Evolutionary conservation across 2,797 vertebrate genomes (phyloP), one percentile per base, ranked within the genome.

Genomic region (Enteromius anoplus): DNA sequence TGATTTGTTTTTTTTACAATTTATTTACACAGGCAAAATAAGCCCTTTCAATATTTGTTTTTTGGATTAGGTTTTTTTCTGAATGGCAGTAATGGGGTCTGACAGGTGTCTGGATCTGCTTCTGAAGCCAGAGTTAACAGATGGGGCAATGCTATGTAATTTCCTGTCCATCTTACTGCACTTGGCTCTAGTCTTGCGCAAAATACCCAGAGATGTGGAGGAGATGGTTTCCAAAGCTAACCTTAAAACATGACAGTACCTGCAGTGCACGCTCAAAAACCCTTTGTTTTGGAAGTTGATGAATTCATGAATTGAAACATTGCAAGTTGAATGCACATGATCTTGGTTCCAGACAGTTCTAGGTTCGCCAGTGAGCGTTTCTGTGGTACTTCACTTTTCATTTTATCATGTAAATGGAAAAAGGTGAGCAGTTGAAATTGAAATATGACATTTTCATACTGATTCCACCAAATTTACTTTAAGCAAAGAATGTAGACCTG

Each of bases 131-230:
- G 26, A 72, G 88, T 81, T 85, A 78, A 84, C 53, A 70, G 68
- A 51, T 81, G n/a, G 80, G 83, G 45, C 84, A 77, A 71, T 55
- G 34, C 60, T 86, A 37, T 83, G 85, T 82, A 69, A 86, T 88
- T 85, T 88, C 81, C 83, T 85, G 86, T 86, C 26, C 55, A 51
- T 78, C 42, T 66, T 72, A 32, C 45, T 34, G 78, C 23, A 3
- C n/a, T 78, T 89, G 83, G 85, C 85, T 80, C 55, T 37, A 26
- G 34, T 81, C 72, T 85, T 55, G 15, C 11, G 32, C 79, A 82
- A 82, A 82, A 75, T 73, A 71, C n/a, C 10, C 17, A 58, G 51
- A 55, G 75, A 53, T 60, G n/a, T n/a, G n/a, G 40, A 81, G 34
- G 51, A 45, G 60, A 64, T 5, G 0, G 60, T 65, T 73, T 78